phyloP scores from a whole-genome alignment of 2,888 invertebrate species.

The Nezara viridula region DNA sequence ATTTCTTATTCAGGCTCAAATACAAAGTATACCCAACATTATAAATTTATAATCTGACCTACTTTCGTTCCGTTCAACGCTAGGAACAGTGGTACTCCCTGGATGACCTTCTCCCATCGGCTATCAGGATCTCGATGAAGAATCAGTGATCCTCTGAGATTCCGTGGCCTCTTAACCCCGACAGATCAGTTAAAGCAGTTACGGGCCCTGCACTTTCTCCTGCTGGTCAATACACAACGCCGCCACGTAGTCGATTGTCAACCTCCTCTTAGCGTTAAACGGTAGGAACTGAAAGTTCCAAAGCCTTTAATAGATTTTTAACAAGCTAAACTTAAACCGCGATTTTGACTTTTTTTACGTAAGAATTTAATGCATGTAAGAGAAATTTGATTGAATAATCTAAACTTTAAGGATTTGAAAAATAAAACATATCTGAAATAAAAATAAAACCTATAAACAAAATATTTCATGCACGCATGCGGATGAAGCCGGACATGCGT shows the following conservation, averaged over 20 bases:
- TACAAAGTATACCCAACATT: too few relatives aligned
- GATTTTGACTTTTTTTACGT: too few relatives aligned
- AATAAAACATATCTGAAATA: too few relatives aligned
- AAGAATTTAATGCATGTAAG: too few relatives aligned
- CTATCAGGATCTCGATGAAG: neutral
- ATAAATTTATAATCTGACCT: neutral
- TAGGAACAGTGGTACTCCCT: neutral
- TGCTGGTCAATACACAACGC: neutral
- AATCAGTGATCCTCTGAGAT: neutral
- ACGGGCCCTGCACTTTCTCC: neutral
- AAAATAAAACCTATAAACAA: too few relatives aligned
- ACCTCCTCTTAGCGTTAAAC: neutral
- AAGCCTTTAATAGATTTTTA: slow-evolving; percentile 45
- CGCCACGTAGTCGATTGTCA: slow-evolving; percentile 6
- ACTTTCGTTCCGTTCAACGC: neutral
- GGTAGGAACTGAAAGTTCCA: neutral
- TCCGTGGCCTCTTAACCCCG: neutral
- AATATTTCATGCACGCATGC: too few relatives aligned
- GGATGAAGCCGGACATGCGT: too few relatives aligned
- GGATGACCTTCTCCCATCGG: neutral
- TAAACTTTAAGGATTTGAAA: too few relatives aligned
- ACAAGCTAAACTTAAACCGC: neutral
- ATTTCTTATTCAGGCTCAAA: too few relatives aligned
- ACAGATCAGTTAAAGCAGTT: neutral
- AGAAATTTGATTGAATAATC: too few relatives aligned